phyloP scores from a whole-genome alignment of 2,113 vertebrate genomes.

The Anolis carolinensis region DNA sequence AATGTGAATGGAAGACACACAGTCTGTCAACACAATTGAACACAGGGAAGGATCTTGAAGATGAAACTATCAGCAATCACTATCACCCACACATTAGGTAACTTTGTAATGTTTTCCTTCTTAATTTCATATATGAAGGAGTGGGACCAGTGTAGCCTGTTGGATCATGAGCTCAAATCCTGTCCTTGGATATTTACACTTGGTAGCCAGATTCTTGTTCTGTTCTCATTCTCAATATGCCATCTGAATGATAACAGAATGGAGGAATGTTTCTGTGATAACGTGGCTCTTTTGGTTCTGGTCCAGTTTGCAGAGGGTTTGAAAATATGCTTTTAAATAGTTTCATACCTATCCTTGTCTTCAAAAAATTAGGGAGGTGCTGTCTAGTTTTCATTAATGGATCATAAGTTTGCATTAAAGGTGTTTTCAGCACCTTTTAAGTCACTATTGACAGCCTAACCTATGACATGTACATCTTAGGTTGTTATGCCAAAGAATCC shows the following conservation, averaged over 20 bases:
- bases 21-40: slow-evolving; percentile 84
- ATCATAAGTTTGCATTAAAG: background rate
- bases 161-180: background rate
- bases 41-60: slow-evolving; percentile 86
- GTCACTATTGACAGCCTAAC: background rate
- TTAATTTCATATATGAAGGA: background rate
- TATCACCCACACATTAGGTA: slow-evolving; percentile 92
- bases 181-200: background rate
- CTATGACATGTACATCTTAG: slow-evolving; percentile 69
- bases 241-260: background rate
- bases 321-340: background rate
- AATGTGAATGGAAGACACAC: slow-evolving; percentile 88
- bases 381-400: background rate
- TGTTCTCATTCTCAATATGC: background rate
- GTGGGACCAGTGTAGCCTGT: background rate
- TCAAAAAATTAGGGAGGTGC: no score
- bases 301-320: background rate
- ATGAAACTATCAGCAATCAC: slow-evolving; percentile 79
- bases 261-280: background rate
- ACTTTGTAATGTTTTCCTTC: background rate
- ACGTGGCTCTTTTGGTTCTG: background rate
- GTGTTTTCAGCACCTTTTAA: background rate
- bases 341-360: no score
- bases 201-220: background rate
- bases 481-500: slow-evolving; percentile 86